phyloP scores from a whole-genome alignment of 1,140 invertebrate species.

The Pseudomyrmex sp. region DNA sequence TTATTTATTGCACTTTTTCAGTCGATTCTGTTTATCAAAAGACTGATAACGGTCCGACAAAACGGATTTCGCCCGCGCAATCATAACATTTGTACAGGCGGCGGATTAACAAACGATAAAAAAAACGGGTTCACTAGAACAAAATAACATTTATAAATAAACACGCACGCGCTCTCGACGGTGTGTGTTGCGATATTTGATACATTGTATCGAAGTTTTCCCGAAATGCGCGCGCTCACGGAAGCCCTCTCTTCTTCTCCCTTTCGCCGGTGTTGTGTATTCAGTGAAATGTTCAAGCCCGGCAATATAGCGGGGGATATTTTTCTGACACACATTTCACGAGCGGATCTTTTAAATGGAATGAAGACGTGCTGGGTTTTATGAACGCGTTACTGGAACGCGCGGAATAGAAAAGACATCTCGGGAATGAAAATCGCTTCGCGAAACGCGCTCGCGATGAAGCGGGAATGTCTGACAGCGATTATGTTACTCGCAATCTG shows the following conservation, averaged over 20 bases:
- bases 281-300: constrained; percentile 34
- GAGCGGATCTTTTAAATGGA: constrained; percentile 51
- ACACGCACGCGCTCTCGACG: constrained; percentile 24
- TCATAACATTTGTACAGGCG: constrained; percentile 43
- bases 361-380: constrained; percentile 53
- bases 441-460: constrained; percentile 18
- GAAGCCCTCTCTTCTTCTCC: too few species aligned
- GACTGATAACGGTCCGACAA: constrained; percentile 37
- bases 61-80: constrained; percentile 36
- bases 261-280: constrained; percentile 26
- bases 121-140: constrained; percentile 41
- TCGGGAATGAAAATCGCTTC: constrained; percentile 41
- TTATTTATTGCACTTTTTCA: constrained; percentile 44
- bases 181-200: constrained; percentile 33
- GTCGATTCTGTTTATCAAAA: constrained; percentile 34
- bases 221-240: not conserved
- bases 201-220: constrained; percentile 23
- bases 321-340: constrained; percentile 54
- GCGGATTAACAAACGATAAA: constrained; percentile 51
- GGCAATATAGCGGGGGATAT: constrained; percentile 26
- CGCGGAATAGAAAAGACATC: constrained; percentile 43
- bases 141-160: constrained; percentile 46
- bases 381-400: constrained; percentile 42
- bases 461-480: constrained; percentile 31
- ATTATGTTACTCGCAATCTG: constrained; percentile 46